These are phyloP conservation scores for Caenorhabditis sinica DNA, from an alignment of 2,888 invertebrate genomes.

Conservation along the genomic window DNA sequence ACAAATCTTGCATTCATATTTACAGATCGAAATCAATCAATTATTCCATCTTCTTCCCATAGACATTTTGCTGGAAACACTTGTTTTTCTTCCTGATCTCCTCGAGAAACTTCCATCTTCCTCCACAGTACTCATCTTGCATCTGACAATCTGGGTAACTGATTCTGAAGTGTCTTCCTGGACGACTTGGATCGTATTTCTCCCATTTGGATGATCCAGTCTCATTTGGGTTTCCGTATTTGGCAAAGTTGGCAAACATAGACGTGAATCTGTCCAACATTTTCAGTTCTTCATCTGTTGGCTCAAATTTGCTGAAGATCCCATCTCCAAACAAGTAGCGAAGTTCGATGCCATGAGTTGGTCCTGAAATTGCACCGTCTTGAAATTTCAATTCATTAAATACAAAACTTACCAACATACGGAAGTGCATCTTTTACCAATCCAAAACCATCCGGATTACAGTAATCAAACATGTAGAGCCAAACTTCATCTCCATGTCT, in stretches of 20 bases:
- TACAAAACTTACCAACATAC: slow-evolving; percentile 30
- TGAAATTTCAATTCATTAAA: background rate
- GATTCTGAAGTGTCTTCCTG: slow-evolving; percentile 52
- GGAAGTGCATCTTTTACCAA: slow-evolving; percentile 29
- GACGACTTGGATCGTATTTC: slow-evolving; percentile 34
- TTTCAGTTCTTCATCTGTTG: slow-evolving; percentile 69
- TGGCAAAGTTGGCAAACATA: slow-evolving; percentile 73
- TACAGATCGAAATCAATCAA: background rate
- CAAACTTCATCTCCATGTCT: slow-evolving; percentile 69
- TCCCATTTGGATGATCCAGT: slow-evolving; percentile 33
- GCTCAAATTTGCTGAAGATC: slow-evolving; percentile 72
- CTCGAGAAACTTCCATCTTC: slow-evolving; percentile 47
- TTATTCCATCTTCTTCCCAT: slow-evolving; percentile 35
- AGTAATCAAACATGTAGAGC: slow-evolving; percentile 72
- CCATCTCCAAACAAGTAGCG: slow-evolving; percentile 75
- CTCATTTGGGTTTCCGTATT: slow-evolving; percentile 67
- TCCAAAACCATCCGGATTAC: slow-evolving; percentile 69
- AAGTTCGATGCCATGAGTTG: slow-evolving; percentile 74
- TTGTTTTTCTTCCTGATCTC: slow-evolving; percentile 42
- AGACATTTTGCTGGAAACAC: slow-evolving; percentile 40
- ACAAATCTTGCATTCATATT: background rate
- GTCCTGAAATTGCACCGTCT: slow-evolving; percentile 32
- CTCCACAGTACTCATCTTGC: slow-evolving; percentile 47
- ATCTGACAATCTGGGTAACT: slow-evolving; percentile 37
- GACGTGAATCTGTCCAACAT: slow-evolving; percentile 70